These are phyloP conservation scores for Ariolimax columbianus DNA, from an alignment of 2,888 invertebrate species.

Conservation along the genomic window DNA sequence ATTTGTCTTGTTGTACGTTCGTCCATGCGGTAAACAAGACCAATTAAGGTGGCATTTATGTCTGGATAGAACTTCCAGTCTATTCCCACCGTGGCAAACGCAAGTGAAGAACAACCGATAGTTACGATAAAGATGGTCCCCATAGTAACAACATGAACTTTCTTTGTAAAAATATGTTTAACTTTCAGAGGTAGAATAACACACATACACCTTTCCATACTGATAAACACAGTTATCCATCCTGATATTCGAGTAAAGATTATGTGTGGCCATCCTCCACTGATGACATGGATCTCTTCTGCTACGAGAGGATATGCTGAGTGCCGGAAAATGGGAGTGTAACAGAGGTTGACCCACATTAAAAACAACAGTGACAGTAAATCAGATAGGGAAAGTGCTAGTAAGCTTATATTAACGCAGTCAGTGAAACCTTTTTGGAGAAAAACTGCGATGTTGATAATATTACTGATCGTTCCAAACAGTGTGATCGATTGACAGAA, in stretches of 20 bases:
- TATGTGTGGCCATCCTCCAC: conserved; percentile 31
- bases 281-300: conserved; percentile 4
- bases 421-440: conserved; percentile 9
- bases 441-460: conserved; percentile 6
- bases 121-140: background rate
- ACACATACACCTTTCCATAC: conserved; percentile 32
- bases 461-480: conserved; percentile 9
- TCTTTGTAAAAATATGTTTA: conserved; percentile 7
- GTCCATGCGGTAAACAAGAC: conserved; percentile 1
- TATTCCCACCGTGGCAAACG: background rate
- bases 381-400: conserved; percentile 27
- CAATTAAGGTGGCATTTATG: conserved; percentile 16
- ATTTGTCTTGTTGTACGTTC: background rate
- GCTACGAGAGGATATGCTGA: background rate
- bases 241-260: conserved; percentile 35
- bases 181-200: conserved; percentile 33
- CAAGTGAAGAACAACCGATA: background rate
- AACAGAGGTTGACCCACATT: conserved; percentile 24
- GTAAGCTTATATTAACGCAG: conserved; percentile 12
- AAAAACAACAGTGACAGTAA: conserved; percentile 8
- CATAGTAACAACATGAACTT: background rate
- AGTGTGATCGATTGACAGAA: conserved; percentile 7
- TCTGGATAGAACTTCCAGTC: conserved; percentile 6
- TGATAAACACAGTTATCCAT: conserved; percentile 33
- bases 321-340: background rate